Evolutionary conservation across 1,140 invertebrate genomes (phyloP).

Genomic region (Varroa destructor): DNA sequence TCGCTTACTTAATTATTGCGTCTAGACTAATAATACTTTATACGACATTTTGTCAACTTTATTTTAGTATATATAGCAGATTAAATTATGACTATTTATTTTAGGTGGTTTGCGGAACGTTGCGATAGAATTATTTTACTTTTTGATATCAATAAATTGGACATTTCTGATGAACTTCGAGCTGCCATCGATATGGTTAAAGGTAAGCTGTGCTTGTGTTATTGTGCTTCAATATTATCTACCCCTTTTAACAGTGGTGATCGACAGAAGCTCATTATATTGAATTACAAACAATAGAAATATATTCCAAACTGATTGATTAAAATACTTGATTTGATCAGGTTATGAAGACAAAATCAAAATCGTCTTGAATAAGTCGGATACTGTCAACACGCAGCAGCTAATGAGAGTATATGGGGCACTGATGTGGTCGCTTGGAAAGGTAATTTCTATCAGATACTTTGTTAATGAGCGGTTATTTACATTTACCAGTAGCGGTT

Average conservation of each 20-base stretch:
- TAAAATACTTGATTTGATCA: conserved; percentile 38
- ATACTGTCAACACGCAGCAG: conserved; percentile 96
- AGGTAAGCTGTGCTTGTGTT: background rate
- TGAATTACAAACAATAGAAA: too few species aligned
- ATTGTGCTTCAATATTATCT: too few species aligned
- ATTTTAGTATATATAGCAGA: too few species aligned
- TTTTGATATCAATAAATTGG: conserved; percentile 95
- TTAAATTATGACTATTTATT: too few species aligned
- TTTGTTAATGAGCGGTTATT: background rate
- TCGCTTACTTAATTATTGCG: too few species aligned
- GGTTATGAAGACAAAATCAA: conserved; percentile 96
- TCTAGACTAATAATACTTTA: too few species aligned
- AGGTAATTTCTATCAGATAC: conserved; percentile 77
- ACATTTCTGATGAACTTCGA: conserved; percentile 94
- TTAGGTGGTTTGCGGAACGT: conserved; percentile 92
- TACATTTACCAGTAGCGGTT: too few species aligned
- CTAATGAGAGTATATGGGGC: conserved; percentile 96
- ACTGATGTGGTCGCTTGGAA: conserved; percentile 94
- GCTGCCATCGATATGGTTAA: conserved; percentile 69
- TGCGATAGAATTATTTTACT: conserved; percentile 91
- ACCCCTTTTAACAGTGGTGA: too few species aligned
- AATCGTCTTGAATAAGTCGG: conserved; percentile 95
- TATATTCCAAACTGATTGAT: too few species aligned
- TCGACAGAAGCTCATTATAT: too few species aligned
- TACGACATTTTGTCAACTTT: too few species aligned